Conservation (phyloP, 2,888 invertebrate genomes). For the Pogonocherus hispidulus region DNA sequence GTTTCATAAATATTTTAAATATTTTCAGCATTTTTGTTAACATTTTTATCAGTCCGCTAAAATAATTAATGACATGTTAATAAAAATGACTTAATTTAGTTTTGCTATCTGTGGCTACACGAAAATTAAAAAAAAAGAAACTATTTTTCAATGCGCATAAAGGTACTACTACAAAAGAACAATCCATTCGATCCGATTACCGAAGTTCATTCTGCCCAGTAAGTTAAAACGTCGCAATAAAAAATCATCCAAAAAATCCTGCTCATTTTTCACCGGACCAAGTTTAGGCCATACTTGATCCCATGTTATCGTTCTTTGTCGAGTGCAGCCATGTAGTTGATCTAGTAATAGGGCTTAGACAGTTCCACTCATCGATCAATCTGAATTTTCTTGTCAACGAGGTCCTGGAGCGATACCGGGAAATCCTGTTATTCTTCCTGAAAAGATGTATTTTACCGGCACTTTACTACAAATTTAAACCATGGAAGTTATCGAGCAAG, state of each 20-base stretch:
- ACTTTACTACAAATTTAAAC: slow-evolving; percentile 31
- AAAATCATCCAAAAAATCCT: slow-evolving; percentile 12
- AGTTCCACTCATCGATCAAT: slow-evolving; percentile 55
- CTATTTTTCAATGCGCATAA: too few species aligned
- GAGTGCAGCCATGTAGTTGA: slow-evolving; percentile 53
- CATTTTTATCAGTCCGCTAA: too few species aligned
- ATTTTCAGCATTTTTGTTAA: too few species aligned
- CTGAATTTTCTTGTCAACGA: slow-evolving; percentile 35
- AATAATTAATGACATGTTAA: too few species aligned
- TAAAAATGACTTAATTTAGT: too few species aligned
- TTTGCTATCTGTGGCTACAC: too few species aligned
- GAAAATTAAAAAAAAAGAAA: too few species aligned
- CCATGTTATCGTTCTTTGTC: slow-evolving; percentile 48
- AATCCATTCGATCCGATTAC: not conserved
- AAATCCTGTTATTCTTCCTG: slow-evolving; percentile 35
- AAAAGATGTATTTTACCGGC: slow-evolving; percentile 35
- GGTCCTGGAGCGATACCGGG: slow-evolving; percentile 17
- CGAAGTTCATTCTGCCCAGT: not conserved
- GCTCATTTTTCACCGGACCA: slow-evolving; percentile 24
- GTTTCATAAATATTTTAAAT: too few species aligned
- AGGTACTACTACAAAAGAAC: too few species aligned
- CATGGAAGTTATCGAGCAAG: slow-evolving; percentile 34
- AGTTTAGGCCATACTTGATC: slow-evolving; percentile 39
- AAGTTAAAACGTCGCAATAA: not conserved
- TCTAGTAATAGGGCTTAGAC: slow-evolving; percentile 54